These are phyloP conservation scores for Hyphantria cunea DNA, from an alignment of 1,140 invertebrate species.

Conservation along the genomic window DNA sequence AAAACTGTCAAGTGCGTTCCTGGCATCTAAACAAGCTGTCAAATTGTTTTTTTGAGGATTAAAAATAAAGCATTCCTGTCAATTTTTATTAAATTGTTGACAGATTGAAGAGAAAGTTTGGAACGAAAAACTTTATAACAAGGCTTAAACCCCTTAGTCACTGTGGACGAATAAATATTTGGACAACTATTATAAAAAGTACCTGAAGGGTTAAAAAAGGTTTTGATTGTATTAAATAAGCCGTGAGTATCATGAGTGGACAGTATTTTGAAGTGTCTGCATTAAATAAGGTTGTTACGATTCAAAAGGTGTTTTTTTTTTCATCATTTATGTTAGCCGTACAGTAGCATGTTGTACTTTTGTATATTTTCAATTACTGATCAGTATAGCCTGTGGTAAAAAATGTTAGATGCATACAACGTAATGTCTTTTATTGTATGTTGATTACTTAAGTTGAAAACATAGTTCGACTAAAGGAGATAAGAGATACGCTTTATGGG, in stretches of 20 bases:
- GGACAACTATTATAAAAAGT: constrained; percentile 33
- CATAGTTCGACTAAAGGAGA: no score
- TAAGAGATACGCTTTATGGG: no score
- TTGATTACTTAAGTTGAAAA: no score
- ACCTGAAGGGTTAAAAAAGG: constrained; percentile 29
- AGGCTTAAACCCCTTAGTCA: constrained; percentile 38
- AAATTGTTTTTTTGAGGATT: constrained; percentile 6
- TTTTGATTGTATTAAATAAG: constrained; percentile 23
- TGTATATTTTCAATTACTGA: no score
- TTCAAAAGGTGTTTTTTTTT: no score
- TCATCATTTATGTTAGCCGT: no score
- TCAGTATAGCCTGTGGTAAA: no score
- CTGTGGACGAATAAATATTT: constrained; percentile 44
- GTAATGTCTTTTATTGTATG: no score
- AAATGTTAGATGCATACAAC: no score
- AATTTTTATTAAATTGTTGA: constrained; percentile 21
- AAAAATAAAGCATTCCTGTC: constrained; percentile 16
- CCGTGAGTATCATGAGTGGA: background rate
- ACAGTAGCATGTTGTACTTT: no score
- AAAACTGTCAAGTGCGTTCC: no score
- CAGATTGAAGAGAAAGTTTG: constrained; percentile 42
- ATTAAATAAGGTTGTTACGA: no score
- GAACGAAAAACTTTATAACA: constrained; percentile 29
- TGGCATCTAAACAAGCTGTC: background rate
- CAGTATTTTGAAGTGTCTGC: background rate